Evolutionary conservation across 2,113 vertebrate species (phyloP), one percentile per base, ranked within the genome.

Genomic region (Dipodomys stephensi): DNA sequence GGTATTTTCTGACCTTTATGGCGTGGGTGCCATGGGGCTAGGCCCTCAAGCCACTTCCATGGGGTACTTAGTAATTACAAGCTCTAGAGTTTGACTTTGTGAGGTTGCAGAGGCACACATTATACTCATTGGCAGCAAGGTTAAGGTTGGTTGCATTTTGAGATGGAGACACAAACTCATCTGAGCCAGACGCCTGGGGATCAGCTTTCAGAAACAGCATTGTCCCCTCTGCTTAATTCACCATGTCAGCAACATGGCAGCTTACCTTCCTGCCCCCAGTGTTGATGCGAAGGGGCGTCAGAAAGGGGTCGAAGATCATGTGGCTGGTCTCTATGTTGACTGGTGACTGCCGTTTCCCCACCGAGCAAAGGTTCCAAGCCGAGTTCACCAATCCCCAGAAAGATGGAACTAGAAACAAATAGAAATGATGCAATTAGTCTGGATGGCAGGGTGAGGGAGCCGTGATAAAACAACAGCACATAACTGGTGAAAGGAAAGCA

Each of bases 311-410:
- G 93, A 99, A 99, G 98, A 99, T 99, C 99, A 99, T 99, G 98
- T 99, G 99, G 97, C 99, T 99, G 96, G 99, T 99, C 98, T 99
- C 99, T 93, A 99, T 99, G 98, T 99, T 99, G 97, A 99, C 99
- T 28, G 99, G 99, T 0, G 99, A 99, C 98, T 99, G 99, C 83
- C 99, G 98, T 98, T 99, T 99, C 84, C 99, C 99, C 81, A 99
- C 99, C 6, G 99, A 99, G 98, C 99, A 99, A 94, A 99, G 98
- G 97, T 99, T 99, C 99, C 99, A 99, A 90, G 99, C 99, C 30
- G 99, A 99, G 98, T 99, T 99, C 94, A 99, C 99, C 98, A 99
- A 98, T 83, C 99, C 99, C 99, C 99, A 99, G 97, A 99, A 99
- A 46, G 99, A 99, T 93, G 99, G 99, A 98, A 99, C 99, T 99